A percentile compares a stretch with the other conserved stretches of the same genome.
phyloP scores from a whole-genome alignment of 2,797 vertebrate species.

The Columba guinea region DNA sequence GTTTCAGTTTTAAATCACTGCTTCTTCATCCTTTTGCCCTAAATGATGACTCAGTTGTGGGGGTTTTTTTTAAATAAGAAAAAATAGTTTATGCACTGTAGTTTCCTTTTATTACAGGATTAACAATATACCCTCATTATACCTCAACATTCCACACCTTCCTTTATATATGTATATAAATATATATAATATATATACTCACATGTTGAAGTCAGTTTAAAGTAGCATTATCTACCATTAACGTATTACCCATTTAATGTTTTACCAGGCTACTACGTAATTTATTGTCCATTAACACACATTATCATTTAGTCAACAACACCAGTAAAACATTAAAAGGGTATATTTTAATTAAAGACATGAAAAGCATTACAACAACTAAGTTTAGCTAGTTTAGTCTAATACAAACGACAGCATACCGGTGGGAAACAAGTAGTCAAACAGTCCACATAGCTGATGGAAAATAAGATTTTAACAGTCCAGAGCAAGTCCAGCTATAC shows the following conservation, averaged over 20 bases:
- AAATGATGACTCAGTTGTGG: background rate
- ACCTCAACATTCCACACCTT: background rate
- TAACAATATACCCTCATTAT: background rate
- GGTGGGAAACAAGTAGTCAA: background rate
- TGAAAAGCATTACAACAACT: background rate
- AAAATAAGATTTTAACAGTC: background rate
- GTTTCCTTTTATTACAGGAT: background rate
- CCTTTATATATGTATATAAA: no score
- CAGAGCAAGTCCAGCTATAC: background rate
- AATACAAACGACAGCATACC: accelerated
- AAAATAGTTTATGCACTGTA: background rate
- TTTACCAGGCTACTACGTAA: background rate
- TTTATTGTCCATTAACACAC: background rate
- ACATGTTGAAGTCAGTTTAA: background rate
- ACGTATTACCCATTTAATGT: background rate
- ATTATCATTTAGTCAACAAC: background rate
- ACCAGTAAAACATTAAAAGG: background rate
- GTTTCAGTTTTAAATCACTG: background rate
- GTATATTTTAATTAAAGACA: background rate
- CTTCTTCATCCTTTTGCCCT: background rate
- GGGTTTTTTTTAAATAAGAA: background rate
- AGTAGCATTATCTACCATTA: background rate
- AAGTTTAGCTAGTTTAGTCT: background rate
- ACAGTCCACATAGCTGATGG: accelerated
- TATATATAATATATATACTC: background rate